Evolutionary conservation across 2,113 vertebrate species (phyloP).

Genomic region (Pachycephala philippinensis): DNA sequence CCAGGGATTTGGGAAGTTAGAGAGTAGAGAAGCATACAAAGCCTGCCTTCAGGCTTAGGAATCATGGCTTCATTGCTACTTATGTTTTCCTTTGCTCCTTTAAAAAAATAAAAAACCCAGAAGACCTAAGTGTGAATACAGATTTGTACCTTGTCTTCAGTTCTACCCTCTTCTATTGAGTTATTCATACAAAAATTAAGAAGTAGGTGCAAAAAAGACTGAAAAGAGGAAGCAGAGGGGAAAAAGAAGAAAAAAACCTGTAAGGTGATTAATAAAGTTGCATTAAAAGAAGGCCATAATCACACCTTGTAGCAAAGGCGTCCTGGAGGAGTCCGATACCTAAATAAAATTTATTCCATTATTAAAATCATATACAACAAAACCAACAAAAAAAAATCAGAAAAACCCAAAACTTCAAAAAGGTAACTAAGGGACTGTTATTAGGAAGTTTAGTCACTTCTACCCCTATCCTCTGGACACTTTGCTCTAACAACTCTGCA

Average conservation of each 20-base stretch:
- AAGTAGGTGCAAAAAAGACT: not conserved
- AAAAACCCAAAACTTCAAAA: not conserved
- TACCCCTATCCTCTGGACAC: not conserved
- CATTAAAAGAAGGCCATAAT: constrained; percentile 61
- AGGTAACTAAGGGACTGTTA: not conserved
- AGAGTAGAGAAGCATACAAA: not conserved
- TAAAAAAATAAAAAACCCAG: not conserved
- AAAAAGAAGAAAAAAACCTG: not conserved
- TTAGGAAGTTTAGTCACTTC: not conserved
- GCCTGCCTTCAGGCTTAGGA: not conserved
- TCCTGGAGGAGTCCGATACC: constrained; percentile 83
- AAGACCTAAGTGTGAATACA: not conserved
- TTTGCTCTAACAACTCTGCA: not conserved
- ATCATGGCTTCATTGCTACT: not conserved
- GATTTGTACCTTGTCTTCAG: not conserved
- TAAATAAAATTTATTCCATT: constrained; percentile 72
- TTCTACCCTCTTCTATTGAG: not conserved
- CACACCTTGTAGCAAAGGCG: constrained; percentile 85
- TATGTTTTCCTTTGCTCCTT: not conserved
- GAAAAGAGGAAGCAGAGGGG: not conserved
- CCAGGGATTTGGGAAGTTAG: not conserved
- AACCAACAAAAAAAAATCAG: not conserved
- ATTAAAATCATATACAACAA: constrained; percentile 19
- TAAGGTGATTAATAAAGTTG: not conserved
- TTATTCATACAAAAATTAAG: not conserved